Evolutionary conservation across 2,888 invertebrate genomes (phyloP).

Genomic region (Xiphydria camelus): DNA sequence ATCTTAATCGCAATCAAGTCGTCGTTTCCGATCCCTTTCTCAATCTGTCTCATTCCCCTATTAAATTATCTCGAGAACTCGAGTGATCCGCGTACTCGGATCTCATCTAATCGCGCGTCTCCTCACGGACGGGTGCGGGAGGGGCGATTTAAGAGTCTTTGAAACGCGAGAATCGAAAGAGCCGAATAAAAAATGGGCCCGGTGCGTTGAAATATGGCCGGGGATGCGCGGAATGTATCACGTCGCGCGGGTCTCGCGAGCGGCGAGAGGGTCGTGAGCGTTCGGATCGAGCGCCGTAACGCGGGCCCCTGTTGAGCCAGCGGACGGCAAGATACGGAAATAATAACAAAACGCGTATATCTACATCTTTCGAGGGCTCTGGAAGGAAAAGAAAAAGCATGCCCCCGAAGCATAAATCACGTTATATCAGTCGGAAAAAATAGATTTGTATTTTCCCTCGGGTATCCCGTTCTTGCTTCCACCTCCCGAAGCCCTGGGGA

Average conservation of each 20-base stretch:
- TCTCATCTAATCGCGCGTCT: too few species aligned
- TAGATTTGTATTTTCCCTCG: constrained; percentile 18
- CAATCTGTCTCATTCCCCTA: too few species aligned
- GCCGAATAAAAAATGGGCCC: constrained; percentile 13
- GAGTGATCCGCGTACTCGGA: too few species aligned
- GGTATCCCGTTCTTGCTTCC: not conserved
- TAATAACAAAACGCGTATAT: constrained; percentile 33
- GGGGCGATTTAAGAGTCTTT: too few species aligned
- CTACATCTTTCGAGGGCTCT: constrained; percentile 15
- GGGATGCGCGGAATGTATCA: constrained; percentile 14
- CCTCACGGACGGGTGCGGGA: not conserved
- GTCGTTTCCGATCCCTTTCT: too few species aligned
- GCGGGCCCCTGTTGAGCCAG: not conserved
- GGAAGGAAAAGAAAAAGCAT: constrained; percentile 15
- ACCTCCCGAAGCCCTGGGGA: not conserved
- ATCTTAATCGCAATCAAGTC: too few species aligned
- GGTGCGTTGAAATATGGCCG: constrained; percentile 12
- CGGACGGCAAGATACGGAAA: constrained; percentile 34
- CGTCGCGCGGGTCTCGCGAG: not conserved
- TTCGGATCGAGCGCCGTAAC: too few species aligned
- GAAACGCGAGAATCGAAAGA: constrained; percentile 12
- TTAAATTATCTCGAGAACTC: too few species aligned
- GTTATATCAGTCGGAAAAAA: constrained; percentile 20
- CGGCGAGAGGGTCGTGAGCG: not conserved
- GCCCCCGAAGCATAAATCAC: constrained; percentile 20